Evolutionary conservation across 1,140 invertebrate genomes (phyloP).

Genomic region (Glossosoma conforme): DNA sequence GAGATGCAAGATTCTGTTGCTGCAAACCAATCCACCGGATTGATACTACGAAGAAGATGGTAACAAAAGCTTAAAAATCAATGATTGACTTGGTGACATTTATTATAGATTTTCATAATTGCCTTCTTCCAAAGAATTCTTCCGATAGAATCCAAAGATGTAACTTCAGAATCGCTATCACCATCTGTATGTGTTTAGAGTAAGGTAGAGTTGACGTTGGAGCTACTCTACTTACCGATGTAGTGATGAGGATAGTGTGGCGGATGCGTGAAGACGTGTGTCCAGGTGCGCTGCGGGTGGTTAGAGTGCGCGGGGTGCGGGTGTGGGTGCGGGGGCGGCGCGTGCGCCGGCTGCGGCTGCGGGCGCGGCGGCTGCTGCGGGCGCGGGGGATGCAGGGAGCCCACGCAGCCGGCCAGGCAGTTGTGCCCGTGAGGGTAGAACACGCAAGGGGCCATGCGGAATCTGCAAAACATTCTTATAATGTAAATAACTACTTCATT

Average conservation of each 20-base stretch:
- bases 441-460: constrained; percentile 23
- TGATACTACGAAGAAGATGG: no score
- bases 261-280: constrained; percentile 23
- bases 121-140: no score
- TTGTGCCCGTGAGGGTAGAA: constrained; percentile 15
- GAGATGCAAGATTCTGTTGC: no score
- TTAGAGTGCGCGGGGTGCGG: constrained; percentile 37
- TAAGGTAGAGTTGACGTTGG: no score
- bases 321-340: constrained; percentile 36
- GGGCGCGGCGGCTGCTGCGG: constrained; percentile 23
- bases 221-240: constrained; percentile 12
- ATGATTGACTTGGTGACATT: no score
- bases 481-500: no score
- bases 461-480: constrained; percentile 13
- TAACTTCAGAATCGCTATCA: no score
- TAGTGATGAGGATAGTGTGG: constrained; percentile 20
- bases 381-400: constrained; percentile 36
- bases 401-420: constrained; percentile 36
- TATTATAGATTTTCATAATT: no score
- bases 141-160: no score
- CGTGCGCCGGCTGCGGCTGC: constrained; percentile 7
- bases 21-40: no score
- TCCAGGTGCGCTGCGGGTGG: constrained; percentile 21
- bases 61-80: no score
- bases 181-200: no score